Evolutionary conservation across 1,140 invertebrate species (phyloP), one percentile per base, ranked within the genome.

Genomic region (Harpegnathos saltator): DNA sequence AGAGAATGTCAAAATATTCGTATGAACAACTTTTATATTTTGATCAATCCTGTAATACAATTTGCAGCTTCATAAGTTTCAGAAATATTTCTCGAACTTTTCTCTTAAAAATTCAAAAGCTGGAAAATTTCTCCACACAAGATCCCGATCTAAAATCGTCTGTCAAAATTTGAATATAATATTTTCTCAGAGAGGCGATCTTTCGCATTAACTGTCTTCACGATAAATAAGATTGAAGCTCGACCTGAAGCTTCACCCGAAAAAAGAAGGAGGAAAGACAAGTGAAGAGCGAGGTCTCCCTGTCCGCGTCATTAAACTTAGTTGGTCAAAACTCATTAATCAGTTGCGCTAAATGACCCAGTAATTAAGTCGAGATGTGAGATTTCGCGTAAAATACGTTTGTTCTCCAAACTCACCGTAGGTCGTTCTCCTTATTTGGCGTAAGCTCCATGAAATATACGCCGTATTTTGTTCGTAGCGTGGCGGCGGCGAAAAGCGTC

Each of bases 371-470:
- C 29, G 33, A 17, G 12, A 14, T 56, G 48, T 24, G n/a, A 68
- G 56, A 7, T 54, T 77, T 77, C 12, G 22, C 24, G 9, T 44
- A 0, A 14, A 69, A 58, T 44, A 15, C 15, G 22, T 68, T n/a
- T 0, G 1, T 0, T 66, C 0, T 66, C 0, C 22, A 69, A 69
- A 68, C 44, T 12, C 11, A 7, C 0, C 26, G 19, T 56, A 44
- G 3, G 24, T 44, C 48, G 14, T 71, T 17, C 15, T 48, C 38
- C 26, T 44, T 56, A 5, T n/a, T 69, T 22, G 19, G 22, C 54
- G 22, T 22, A 65, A 59, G 54, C 65, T 71, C 66, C 58, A 71
- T 58, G 33, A 58, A 71, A 26, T 24, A 26, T 71, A 17, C 24
- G 75, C 14, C 69, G 17, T 48, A 80, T 59, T 71, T 71, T 4